phyloP scores from a whole-genome alignment of 2,888 invertebrate genomes.

The Polyommatus iphigenia region DNA sequence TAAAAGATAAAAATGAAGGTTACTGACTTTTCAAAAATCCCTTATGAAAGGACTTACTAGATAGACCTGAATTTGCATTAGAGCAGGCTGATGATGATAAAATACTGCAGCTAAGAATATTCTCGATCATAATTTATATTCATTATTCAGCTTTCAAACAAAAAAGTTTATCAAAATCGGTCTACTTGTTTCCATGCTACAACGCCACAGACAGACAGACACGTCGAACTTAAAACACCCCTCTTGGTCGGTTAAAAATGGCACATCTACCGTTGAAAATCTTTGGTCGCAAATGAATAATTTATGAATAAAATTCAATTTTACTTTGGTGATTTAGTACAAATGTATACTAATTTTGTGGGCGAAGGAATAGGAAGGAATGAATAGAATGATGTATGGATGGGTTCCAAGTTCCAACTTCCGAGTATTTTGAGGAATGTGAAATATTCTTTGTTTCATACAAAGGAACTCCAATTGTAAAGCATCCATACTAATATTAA shows the following conservation, averaged over 20 bases:
- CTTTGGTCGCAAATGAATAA: constrained; percentile 1
- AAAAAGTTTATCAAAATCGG: too few relatives aligned
- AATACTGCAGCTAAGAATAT: neutral
- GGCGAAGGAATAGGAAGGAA: neutral
- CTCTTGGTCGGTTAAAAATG: neutral
- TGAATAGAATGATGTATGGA: constrained; percentile 1
- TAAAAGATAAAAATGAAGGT: too few relatives aligned
- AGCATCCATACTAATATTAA: too few relatives aligned
- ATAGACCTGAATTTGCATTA: too few relatives aligned
- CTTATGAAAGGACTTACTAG: too few relatives aligned
- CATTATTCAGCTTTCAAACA: too few relatives aligned
- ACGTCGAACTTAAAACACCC: neutral
- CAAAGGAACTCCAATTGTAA: too few relatives aligned
- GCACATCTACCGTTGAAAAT: neutral
- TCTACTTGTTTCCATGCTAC: too few relatives aligned
- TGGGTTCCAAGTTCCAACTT: neutral
- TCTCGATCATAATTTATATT: too few relatives aligned
- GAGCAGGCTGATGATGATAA: too few relatives aligned
- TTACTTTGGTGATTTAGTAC: constrained; percentile 13
- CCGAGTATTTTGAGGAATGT: neutral
- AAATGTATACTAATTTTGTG: constrained; percentile 13
- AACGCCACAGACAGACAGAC: neutral
- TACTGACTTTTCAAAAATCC: too few relatives aligned
- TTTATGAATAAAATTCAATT: constrained; percentile 23
- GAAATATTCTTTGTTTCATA: too few relatives aligned